Base-by-base conservation (phyloP, 2,888 invertebrate species). In the Diachrysia chrysitis region DNA sequence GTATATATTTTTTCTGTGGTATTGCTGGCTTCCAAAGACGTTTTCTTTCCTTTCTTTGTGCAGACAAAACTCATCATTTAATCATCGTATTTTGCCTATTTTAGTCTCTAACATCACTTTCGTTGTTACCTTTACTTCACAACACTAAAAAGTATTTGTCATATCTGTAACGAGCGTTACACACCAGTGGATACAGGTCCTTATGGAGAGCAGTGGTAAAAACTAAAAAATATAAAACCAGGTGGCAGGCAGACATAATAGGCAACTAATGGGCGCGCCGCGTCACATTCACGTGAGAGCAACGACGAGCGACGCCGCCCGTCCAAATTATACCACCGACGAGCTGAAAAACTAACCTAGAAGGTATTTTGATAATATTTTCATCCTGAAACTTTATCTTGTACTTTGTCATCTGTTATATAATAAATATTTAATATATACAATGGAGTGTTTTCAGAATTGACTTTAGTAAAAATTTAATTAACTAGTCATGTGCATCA, bases 201-300 rank as follows among this genome's bases (percentile, higher is more conserved):
- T 78, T 74, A 66, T 4, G 17, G 17, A 7, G 37, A 56, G 67
- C 76, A 79, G 73, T 64, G 76, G 76, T 68, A 75, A 68, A 68
- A 74, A 69, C 76, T 64, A 76, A 77, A 74, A 76, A 75, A 71
- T 75, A 81, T 73, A 76, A 85, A 80, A 79, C 58, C 21, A 23
- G 55, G 62, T 17, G 23, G 64, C 61, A 83, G 71, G 83, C 87
- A 90, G 91, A 92, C 92, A 94, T 93, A 94, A 94, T 93, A 89
- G 93, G 87, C 91, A 90, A 84, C 89, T 93, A 93, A 93, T 93
- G 92, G 92, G 89, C 83, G 87, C 87, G 86, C 73, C 85, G 87
- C 88, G 90, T 89, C 90, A 90, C 90, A 89, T 91, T 91, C 92
- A 89, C 67, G 78, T 88, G 89, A 90, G 88, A 89, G 89, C 82